phyloP scores from a whole-genome alignment of 2,113 vertebrate genomes.

The Limnothrissa miodon region DNA sequence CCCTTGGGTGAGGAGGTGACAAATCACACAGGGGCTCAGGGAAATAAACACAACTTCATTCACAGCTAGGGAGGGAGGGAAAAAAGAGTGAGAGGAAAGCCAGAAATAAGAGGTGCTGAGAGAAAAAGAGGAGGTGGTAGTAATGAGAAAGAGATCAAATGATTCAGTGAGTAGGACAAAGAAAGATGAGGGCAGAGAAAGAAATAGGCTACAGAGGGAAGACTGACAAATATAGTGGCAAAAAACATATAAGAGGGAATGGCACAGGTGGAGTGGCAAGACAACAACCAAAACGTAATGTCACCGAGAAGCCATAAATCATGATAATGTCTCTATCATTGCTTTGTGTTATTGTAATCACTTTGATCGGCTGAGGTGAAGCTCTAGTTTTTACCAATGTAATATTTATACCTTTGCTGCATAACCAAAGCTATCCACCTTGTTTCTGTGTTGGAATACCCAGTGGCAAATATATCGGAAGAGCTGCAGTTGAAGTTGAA shows the following conservation, averaged over 20 bases:
- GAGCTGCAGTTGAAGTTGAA: conserved; percentile 36
- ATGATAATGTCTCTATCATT: background rate
- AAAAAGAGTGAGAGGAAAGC: background rate
- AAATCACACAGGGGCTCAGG: background rate
- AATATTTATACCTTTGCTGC: background rate
- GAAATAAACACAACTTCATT: background rate
- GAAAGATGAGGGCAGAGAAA: too few relatives aligned
- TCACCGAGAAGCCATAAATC: background rate
- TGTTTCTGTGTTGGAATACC: background rate
- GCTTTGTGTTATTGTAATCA: background rate
- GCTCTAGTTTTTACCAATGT: background rate
- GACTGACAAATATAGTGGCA: background rate
- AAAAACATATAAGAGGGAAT: background rate
- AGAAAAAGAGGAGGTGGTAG: background rate
- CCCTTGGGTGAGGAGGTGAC: conserved; percentile 16
- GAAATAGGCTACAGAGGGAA: background rate
- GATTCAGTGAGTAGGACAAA: too few relatives aligned
- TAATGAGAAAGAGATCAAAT: background rate
- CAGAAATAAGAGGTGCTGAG: background rate
- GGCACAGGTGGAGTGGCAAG: background rate
- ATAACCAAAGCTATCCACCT: too few relatives aligned
- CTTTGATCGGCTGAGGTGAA: too few relatives aligned
- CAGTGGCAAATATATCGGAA: conserved; percentile 32
- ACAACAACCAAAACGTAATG: background rate
- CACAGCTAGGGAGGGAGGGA: background rate